phyloP scores from a whole-genome alignment of 2,797 vertebrate species.

The Acanthopagrus latus region DNA sequence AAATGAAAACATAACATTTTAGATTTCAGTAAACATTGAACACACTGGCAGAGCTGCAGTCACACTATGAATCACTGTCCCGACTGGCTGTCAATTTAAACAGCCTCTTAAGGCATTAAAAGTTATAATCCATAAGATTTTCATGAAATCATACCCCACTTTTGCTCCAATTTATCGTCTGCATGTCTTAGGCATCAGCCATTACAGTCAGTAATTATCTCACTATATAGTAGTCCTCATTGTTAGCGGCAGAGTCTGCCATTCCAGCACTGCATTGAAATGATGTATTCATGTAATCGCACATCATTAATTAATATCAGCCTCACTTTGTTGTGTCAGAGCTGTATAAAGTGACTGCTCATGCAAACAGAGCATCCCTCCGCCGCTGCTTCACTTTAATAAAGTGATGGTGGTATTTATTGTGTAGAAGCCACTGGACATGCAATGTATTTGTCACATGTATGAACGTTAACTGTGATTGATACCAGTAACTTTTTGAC shows the following conservation, averaged over 20 bases:
- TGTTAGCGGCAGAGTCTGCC: not conserved
- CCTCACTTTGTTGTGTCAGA: too few species aligned
- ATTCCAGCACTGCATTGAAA: slow-evolving; percentile 1
- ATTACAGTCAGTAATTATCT: not conserved
- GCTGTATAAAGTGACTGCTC: too few species aligned
- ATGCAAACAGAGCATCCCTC: too few species aligned
- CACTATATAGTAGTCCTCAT: not conserved
- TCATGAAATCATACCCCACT: not conserved
- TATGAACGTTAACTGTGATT: not conserved
- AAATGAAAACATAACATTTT: not conserved
- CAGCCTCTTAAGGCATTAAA: slow-evolving; percentile 8
- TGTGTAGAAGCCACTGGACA: not conserved
- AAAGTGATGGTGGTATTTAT: too few species aligned
- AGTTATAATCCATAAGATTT: not conserved
- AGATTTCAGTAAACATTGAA: not conserved
- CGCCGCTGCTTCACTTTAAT: too few species aligned
- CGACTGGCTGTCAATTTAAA: slow-evolving; percentile 7
- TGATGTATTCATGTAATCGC: not conserved
- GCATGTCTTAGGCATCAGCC: not conserved
- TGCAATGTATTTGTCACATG: not conserved
- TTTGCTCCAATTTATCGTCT: not conserved
- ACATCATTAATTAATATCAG: too few species aligned
- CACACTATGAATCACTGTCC: not conserved
- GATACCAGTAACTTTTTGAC: not conserved
- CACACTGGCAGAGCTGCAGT: slow-evolving; percentile 5